Evolutionary conservation across 2,113 vertebrate genomes (phyloP).

Genomic region (Stigmatopora argus): DNA sequence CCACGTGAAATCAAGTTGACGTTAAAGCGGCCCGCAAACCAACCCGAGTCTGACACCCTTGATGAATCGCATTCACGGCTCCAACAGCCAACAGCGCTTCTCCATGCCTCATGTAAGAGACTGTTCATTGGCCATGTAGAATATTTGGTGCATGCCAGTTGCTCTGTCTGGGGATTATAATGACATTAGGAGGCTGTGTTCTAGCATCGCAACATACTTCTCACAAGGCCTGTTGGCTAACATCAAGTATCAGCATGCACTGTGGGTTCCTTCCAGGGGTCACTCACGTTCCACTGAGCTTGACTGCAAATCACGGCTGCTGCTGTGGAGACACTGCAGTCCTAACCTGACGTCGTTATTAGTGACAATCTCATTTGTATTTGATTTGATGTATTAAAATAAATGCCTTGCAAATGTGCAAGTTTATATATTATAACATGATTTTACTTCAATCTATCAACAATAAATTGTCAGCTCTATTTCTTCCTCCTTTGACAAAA

Average conservation of each 20-base stretch:
- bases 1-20: no score
- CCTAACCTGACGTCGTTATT: slow-evolving; percentile 20
- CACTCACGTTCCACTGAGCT: slow-evolving; percentile 53
- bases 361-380: not conserved
- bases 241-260: slow-evolving; percentile 68
- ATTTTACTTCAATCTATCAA: not conserved
- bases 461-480: not conserved
- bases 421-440: not conserved
- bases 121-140: slow-evolving; percentile 33
- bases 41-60: no score
- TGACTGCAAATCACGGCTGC: slow-evolving; percentile 54
- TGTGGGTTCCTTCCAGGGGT: slow-evolving; percentile 63
- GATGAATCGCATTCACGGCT: slow-evolving; percentile 5
- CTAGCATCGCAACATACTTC: slow-evolving; percentile 64
- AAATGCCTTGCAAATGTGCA: not conserved
- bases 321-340: slow-evolving; percentile 15
- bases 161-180: slow-evolving; percentile 66
- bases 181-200: slow-evolving; percentile 62
- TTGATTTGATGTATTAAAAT: not conserved
- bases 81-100: slow-evolving; percentile 24
- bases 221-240: slow-evolving; percentile 61
- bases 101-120: slow-evolving; percentile 32
- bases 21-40: no score
- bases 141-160: slow-evolving; percentile 62
- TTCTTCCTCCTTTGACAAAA: no score